A percentile compares a stretch with the other conserved stretches of the same genome.
Conservation (phyloP, 2,888 invertebrate species). For the Muscina levida region DNA sequence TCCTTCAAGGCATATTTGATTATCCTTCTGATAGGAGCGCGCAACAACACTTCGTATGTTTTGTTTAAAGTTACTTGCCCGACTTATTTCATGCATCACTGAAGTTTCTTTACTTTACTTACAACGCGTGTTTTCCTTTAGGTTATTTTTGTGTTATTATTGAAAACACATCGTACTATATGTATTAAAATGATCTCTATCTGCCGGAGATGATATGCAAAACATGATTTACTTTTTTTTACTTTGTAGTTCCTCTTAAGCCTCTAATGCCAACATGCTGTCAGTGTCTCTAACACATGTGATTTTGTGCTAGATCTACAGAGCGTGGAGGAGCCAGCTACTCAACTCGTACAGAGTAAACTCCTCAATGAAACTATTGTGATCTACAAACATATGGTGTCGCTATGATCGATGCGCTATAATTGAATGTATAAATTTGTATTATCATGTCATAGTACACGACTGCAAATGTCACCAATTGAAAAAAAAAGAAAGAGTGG, state of each 20-base stretch:
- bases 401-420: constrained; percentile 3
- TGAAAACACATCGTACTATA: constrained; percentile 26
- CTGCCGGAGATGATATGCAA: constrained; percentile 63
- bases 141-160: constrained; percentile 27
- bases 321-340: too few relatives aligned
- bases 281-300: constrained; percentile 23
- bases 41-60: constrained; percentile 21
- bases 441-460: constrained; percentile 42
- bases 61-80: constrained; percentile 50
- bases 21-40: constrained; percentile 52
- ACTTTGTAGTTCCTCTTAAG: constrained; percentile 39
- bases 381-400: constrained; percentile 13
- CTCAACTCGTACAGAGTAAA: neutral
- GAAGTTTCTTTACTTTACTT: constrained; percentile 27
- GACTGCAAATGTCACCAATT: constrained; percentile 55
- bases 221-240: constrained; percentile 32
- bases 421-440: constrained; percentile 36
- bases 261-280: constrained; percentile 30
- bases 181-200: constrained; percentile 55
- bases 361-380: constrained; percentile 38
- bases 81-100: constrained; percentile 56
- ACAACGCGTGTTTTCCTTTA: constrained; percentile 36
- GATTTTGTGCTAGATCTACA: constrained; percentile 12
- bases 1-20: constrained; percentile 56
- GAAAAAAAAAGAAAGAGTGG: constrained; percentile 1